A percentile compares a stretch with the other conserved stretches of the same genome.
These are phyloP conservation scores for Pomacea canaliculata DNA, from an alignment of 2,888 invertebrate species.

Conservation along the genomic window DNA sequence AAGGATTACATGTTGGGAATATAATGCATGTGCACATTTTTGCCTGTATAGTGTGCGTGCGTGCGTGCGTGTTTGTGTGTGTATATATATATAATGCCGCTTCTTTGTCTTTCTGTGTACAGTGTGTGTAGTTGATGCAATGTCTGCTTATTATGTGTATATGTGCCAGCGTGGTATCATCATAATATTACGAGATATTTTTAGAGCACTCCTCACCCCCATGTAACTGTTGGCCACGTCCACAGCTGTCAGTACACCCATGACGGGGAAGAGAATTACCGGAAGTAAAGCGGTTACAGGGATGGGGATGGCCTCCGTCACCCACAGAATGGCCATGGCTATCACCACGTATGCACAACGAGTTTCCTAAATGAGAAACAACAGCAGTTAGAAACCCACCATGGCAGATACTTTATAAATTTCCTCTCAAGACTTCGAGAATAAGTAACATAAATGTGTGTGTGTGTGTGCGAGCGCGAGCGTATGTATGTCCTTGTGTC, in stretches of 20 bases:
- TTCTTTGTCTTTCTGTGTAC: too few relatives aligned
- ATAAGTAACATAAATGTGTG: neutral
- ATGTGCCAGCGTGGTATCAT: too few relatives aligned
- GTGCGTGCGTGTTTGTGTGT: too few relatives aligned
- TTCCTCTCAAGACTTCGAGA: too few relatives aligned
- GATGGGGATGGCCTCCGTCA: conserved; percentile 27
- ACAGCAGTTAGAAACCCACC: neutral
- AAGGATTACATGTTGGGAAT: too few relatives aligned
- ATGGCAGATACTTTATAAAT: neutral
- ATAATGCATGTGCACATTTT: too few relatives aligned
- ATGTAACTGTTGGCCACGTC: conserved; percentile 8
- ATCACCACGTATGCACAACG: conserved; percentile 22
- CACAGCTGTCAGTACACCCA: neutral
- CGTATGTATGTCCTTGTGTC: conserved; percentile 1
- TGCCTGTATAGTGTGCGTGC: too few relatives aligned
- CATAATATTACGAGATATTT: too few relatives aligned
- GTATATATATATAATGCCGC: too few relatives aligned
- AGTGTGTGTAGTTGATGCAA: too few relatives aligned
- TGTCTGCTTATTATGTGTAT: too few relatives aligned
- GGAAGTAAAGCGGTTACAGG: conserved; percentile 25
- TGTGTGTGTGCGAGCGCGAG: neutral
- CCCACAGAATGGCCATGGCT: conserved; percentile 25
- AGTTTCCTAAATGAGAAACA: neutral
- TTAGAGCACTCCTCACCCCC: neutral
- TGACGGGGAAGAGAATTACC: conserved; percentile 8